These are phyloP conservation scores for Clostera curtula DNA, from an alignment of 2,888 invertebrate genomes.

Conservation along the genomic window DNA sequence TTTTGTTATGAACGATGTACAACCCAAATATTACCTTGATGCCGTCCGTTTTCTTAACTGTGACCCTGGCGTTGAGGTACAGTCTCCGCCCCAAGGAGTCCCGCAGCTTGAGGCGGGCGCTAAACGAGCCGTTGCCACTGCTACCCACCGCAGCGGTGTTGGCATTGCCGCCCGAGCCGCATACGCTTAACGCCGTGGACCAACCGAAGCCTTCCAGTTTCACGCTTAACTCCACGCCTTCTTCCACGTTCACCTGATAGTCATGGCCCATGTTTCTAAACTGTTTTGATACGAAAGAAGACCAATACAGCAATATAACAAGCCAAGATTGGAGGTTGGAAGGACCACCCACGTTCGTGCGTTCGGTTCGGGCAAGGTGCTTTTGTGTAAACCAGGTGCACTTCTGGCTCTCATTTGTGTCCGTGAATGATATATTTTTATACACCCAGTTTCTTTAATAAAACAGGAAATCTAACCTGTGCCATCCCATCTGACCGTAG, in stretches of 20 bases:
- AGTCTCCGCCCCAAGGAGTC: conserved; percentile 84
- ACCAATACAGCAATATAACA: too few species aligned
- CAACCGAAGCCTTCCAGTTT: conserved; percentile 89
- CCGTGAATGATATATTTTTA: neutral
- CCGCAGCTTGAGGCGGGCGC: conserved; percentile 81
- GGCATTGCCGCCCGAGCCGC: conserved; percentile 66
- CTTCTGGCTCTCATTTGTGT: neutral
- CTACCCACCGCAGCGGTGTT: conserved; percentile 16
- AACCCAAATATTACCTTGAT: too few species aligned
- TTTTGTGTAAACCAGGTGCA: neutral
- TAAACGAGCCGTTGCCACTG: conserved; percentile 65
- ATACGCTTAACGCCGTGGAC: conserved; percentile 77
- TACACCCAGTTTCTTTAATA: neutral
- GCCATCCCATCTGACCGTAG: too few species aligned
- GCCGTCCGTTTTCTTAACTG: conserved; percentile 51
- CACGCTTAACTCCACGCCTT: conserved; percentile 82
- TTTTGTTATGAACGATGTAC: too few species aligned
- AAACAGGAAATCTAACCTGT: too few species aligned
- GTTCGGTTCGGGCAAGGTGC: too few species aligned
- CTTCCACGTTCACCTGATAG: conserved; percentile 81
- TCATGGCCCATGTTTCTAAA: too few species aligned
- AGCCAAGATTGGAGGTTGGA: too few species aligned
- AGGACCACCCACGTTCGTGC: too few species aligned
- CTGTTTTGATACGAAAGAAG: too few species aligned
- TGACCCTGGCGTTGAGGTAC: conserved; percentile 80